Percentiles rank a stretch among this genome's conserved stretches.
Evolutionary conservation across 2,113 vertebrate species (phyloP).

Genomic region (Ardeotis arabs): DNA sequence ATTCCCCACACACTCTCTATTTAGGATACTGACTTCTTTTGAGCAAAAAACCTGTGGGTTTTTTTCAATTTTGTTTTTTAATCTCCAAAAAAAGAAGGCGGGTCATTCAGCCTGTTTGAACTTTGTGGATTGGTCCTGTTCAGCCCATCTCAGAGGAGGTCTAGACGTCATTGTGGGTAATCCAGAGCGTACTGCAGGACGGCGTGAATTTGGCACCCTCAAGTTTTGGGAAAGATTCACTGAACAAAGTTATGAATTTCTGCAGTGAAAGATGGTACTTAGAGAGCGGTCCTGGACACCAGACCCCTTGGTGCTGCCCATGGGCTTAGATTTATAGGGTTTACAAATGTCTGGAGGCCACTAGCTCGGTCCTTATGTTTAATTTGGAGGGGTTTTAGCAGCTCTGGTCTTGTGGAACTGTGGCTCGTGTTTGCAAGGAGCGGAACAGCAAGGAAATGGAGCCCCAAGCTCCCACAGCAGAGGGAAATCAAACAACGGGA

Average conservation of each 20-base stretch:
- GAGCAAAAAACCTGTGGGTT: neutral
- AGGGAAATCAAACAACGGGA: neutral
- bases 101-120: neutral
- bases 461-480: accelerated
- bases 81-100: neutral
- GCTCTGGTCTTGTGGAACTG: neutral
- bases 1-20: neutral
- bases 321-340: neutral
- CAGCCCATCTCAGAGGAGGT: neutral
- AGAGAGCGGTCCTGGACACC: neutral
- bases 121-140: neutral
- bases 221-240: neutral
- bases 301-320: neutral
- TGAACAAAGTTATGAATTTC: neutral
- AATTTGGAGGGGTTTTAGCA: neutral
- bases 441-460: neutral
- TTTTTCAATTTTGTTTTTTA: neutral
- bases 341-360: neutral
- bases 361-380: neutral
- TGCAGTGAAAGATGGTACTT: neutral
- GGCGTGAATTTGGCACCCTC: neutral
- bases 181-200: neutral
- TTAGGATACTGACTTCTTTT: neutral
- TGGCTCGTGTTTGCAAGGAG: neutral
- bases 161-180: neutral